These are phyloP conservation scores for Tragelaphus scriptus DNA, from an alignment of 2,113 vertebrate genomes.

Conservation along the genomic window DNA sequence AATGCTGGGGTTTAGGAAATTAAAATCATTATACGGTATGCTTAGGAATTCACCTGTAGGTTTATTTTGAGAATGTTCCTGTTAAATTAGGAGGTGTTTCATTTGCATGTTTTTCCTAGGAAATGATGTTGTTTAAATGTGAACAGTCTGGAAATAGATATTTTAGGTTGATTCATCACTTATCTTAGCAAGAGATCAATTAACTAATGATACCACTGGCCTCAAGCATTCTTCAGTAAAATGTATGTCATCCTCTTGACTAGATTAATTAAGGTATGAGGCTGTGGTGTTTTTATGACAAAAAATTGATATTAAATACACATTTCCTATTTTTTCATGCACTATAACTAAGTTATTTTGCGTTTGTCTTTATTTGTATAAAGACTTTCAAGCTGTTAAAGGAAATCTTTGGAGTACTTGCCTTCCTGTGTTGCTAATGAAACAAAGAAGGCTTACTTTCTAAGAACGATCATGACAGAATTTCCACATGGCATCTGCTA, in stretches of 20 bases:
- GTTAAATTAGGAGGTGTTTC: conserved; percentile 69
- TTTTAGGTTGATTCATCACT: conserved; percentile 80
- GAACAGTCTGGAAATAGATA: conserved; percentile 65
- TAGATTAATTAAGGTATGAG: conserved; percentile 78
- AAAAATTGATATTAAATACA: conserved; percentile 64
- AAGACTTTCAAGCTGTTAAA: conserved; percentile 53
- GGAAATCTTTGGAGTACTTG: conserved; percentile 28
- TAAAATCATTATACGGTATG: not conserved
- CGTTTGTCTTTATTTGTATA: conserved; percentile 37
- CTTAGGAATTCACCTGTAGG: not conserved
- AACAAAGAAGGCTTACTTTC: conserved; percentile 47
- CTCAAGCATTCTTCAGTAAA: conserved; percentile 73
- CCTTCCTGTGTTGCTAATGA: conserved; percentile 17
- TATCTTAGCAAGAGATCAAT: conserved; percentile 76
- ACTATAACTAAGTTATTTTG: conserved; percentile 11
- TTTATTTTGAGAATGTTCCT: conserved; percentile 50
- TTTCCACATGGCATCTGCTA: conserved; percentile 49
- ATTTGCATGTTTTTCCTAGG: conserved; percentile 74
- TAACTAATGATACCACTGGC: conserved; percentile 79
- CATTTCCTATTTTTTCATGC: conserved; percentile 61
- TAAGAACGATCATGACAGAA: conserved; percentile 19
- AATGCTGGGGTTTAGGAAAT: not conserved
- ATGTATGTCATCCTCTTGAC: conserved; percentile 77
- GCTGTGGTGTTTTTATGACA: conserved; percentile 63
- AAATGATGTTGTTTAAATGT: conserved; percentile 57